phyloP scores from a whole-genome alignment of 1,140 invertebrate species.

The Listronotus bonariensis region DNA sequence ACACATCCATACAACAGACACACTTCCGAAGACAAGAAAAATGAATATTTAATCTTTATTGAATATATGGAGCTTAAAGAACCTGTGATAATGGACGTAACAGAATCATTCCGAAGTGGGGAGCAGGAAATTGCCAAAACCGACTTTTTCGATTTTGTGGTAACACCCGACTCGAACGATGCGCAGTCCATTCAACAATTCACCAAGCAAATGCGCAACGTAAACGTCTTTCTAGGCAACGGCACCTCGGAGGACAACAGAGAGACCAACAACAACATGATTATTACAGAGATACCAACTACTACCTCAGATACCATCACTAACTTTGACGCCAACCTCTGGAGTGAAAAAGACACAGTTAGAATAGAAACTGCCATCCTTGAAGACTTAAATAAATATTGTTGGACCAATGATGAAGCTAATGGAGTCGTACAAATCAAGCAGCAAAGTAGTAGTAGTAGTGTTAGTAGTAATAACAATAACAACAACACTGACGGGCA shows the following conservation, averaged over 20 bases:
- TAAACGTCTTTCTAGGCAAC: constrained; percentile 64
- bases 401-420: constrained; percentile 70
- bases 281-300: constrained; percentile 49
- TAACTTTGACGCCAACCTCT: constrained; percentile 69
- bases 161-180: constrained; percentile 71
- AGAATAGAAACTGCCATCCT: constrained; percentile 72
- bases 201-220: constrained; percentile 66
- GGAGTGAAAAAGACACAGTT: constrained; percentile 72
- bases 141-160: constrained; percentile 86
- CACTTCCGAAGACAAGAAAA: no score
- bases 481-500: constrained; percentile 61
- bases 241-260: constrained; percentile 60
- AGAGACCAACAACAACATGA: constrained; percentile 68
- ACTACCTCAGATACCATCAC: constrained; percentile 53
- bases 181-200: constrained; percentile 65
- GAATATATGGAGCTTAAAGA: constrained; percentile 46
- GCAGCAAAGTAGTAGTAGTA: constrained; percentile 57
- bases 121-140: constrained; percentile 75
- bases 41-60: not conserved
- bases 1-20: no score
- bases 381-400: constrained; percentile 80
- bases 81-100: constrained; percentile 71
- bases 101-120: constrained; percentile 73
- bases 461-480: constrained; percentile 59
- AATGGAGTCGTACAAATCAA: constrained; percentile 58